These are phyloP conservation scores for Hyperoodon ampullatus DNA, from an alignment of 2,113 vertebrate genomes.

Conservation along the genomic window DNA sequence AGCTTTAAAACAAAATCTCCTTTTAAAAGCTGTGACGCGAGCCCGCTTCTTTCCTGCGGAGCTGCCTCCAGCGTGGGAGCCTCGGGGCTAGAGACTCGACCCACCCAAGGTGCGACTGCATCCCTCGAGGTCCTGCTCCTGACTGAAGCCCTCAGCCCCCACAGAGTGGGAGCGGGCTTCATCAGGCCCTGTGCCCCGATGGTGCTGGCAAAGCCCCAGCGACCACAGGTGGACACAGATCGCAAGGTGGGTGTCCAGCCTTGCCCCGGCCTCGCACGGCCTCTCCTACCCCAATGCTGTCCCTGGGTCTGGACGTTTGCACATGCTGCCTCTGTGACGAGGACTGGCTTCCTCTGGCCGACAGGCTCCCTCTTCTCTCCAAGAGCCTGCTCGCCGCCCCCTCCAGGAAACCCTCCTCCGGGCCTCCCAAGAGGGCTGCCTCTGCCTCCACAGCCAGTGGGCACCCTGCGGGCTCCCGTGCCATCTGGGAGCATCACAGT, in stretches of 20 bases:
- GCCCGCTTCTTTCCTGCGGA: rapidly evolving
- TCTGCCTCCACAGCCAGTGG: too few relatives aligned
- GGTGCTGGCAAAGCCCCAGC: neutral
- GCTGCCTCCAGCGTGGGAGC: rapidly evolving
- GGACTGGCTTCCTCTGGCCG: too few relatives aligned
- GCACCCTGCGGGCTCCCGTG: too few relatives aligned
- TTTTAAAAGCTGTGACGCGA: neutral
- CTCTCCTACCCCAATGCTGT: neutral
- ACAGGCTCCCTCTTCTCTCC: too few relatives aligned
- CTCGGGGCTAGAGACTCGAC: neutral
- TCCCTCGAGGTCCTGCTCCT: rapidly evolving
- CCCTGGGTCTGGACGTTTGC: neutral
- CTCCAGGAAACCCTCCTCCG: too few relatives aligned
- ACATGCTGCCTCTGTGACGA: neutral
- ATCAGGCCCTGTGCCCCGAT: neutral
- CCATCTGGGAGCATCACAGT: too few relatives aligned
- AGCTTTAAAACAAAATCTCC: neutral
- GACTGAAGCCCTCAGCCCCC: neutral
- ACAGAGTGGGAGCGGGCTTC: rapidly evolving
- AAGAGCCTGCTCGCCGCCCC: too few relatives aligned
- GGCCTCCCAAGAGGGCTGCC: too few relatives aligned
- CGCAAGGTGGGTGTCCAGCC: neutral
- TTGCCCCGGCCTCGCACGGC: rapidly evolving
- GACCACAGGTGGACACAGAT: rapidly evolving
- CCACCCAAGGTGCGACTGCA: rapidly evolving